Base-by-base conservation (phyloP, 2,888 invertebrate genomes). In the Drosophila subsilvestris region DNA sequence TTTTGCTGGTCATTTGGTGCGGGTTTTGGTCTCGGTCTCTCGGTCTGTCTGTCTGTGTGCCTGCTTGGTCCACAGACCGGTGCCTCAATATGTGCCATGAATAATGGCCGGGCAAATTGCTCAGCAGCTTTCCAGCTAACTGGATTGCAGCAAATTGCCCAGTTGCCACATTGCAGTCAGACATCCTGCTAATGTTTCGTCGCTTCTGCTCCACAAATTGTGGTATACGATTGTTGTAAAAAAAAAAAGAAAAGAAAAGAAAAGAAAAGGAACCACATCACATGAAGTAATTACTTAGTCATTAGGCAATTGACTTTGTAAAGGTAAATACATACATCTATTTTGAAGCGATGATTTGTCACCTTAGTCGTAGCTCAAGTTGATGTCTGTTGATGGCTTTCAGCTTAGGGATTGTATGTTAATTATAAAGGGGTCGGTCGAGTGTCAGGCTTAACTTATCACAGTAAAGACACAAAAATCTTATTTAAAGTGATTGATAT, bases 21-120 rank as follows among this genome's bases (percentile, higher is more conserved):
- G 18, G 69, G 63, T 70, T 70, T 7, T 48, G 42, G 56, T 43
- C 37, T 42, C 58, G 27, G 55, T 27, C 18, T 37, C 42, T 43
- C 12, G 12, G 32, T 32, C 29, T 32, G 10, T 10, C 25, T 5
- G 29, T 32, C 12, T 63, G 32, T 6, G 12, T 14, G 51, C 20
- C 27, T 61, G 56, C 37, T 37, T n/a, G n/a, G n/a, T n/a, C n/a
- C 29, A 7, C 53, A n/a, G 67, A 44, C 43, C 20, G 37, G 29
- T 72, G 74, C 73, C 68, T 70, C 86, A 80, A 88, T 79, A 73
- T 79, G 76, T 77, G 74, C 74, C 78, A 81, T 86, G 85, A 86
- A 87, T 87, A 88, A 86, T 86, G 88, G 75, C 72, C 69, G 73
- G 58, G 78, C 79, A 86, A 88, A 86, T 86, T 81, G 86, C 80